phyloP scores from a whole-genome alignment of 2,113 vertebrate species.

The Sebastes schlegelii region DNA sequence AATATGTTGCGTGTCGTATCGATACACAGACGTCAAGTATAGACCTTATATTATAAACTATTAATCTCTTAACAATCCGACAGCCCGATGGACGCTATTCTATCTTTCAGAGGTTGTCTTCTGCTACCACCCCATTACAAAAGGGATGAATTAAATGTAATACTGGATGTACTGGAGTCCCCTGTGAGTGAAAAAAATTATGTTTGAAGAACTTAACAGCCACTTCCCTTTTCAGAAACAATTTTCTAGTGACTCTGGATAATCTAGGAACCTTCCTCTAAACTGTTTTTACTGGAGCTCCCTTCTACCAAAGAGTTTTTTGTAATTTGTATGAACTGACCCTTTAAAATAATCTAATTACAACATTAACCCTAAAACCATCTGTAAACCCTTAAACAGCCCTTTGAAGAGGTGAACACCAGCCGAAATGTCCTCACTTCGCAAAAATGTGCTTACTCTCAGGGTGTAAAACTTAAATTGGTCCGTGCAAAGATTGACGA shows the following conservation, averaged over 20 bases:
- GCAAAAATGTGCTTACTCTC: slow-evolving; percentile 57
- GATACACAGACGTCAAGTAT: too few species aligned
- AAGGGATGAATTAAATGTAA: neutral
- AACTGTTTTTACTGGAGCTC: slow-evolving; percentile 3
- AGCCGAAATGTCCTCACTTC: slow-evolving; percentile 39
- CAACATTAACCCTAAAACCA: too few species aligned
- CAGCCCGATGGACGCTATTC: too few species aligned
- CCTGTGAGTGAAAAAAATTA: neutral
- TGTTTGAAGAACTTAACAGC: neutral
- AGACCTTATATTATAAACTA: too few species aligned
- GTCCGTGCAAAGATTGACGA: slow-evolving; percentile 39
- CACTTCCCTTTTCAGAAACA: neutral
- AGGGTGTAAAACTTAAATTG: slow-evolving; percentile 55
- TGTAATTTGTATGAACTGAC: too few species aligned
- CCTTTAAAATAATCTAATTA: too few species aligned
- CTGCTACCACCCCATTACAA: neutral
- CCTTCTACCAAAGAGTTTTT: neutral
- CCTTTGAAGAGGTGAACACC: too few species aligned
- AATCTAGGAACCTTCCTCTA: neutral
- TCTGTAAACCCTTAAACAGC: too few species aligned
- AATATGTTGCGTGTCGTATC: too few species aligned
- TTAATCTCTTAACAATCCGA: too few species aligned
- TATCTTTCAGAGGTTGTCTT: neutral
- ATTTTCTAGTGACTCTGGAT: neutral
- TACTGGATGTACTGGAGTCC: neutral